Percentiles rank a stretch among this genome's conserved stretches.
These are phyloP conservation scores for Naja naja DNA, from an alignment of 2,113 vertebrate species.

Conservation along the genomic window DNA sequence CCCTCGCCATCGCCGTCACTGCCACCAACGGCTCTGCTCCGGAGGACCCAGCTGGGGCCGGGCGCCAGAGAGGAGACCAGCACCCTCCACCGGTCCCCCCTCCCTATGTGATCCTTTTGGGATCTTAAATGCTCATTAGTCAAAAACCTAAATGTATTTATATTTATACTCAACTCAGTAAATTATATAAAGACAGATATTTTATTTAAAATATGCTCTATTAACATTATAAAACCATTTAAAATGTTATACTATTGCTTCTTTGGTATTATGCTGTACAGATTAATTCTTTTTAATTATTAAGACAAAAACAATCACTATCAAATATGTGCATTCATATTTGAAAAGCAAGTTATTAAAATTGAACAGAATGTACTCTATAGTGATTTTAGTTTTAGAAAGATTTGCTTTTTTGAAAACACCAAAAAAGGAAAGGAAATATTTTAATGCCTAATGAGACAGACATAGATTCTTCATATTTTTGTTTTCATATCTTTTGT, in stretches of 20 bases:
- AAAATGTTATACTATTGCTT: not conserved
- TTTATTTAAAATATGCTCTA: not conserved
- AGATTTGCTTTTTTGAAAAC: not conserved
- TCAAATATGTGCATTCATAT: not conserved
- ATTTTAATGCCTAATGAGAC: not conserved
- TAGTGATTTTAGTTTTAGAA: not conserved
- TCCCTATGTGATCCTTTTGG: not conserved
- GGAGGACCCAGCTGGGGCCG: too few species aligned
- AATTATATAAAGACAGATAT: not conserved
- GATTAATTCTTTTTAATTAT: not conserved
- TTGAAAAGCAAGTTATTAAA: not conserved
- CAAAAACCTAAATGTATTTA: not conserved
- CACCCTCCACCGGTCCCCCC: too few species aligned
- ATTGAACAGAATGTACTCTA: not conserved
- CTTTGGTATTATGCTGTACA: not conserved
- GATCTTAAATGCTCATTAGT: not conserved
- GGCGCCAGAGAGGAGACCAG: too few species aligned
- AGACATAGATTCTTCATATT: not conserved
- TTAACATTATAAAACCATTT: not conserved
- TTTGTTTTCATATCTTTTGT: not conserved
- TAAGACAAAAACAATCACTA: not conserved
- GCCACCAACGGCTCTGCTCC: too few species aligned
- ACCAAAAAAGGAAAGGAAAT: not conserved
- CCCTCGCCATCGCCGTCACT: too few species aligned
- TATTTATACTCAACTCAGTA: not conserved